These are phyloP conservation scores for Drepanosiphum platanoidis DNA, from an alignment of 2,888 invertebrate species.

Conservation along the genomic window DNA sequence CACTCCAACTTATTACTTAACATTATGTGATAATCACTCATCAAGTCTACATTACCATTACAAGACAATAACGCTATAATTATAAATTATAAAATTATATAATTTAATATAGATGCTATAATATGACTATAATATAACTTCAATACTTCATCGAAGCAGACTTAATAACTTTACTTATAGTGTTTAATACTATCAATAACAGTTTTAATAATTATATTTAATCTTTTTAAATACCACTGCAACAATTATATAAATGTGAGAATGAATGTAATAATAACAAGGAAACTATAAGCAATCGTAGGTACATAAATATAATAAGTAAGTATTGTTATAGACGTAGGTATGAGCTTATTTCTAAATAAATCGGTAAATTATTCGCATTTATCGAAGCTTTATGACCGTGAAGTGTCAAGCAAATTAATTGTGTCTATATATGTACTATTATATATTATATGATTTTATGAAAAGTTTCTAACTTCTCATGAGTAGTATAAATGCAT, in stretches of 20 bases:
- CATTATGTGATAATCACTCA: no score
- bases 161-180: conserved; percentile 5
- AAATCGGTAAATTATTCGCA: conserved; percentile 28
- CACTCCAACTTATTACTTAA: no score
- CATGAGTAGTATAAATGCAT: neutral
- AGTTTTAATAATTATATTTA: conserved; percentile 18
- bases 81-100: conserved; percentile 2
- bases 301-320: neutral
- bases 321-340: conserved; percentile 1
- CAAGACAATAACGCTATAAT: conserved; percentile 4
- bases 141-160: neutral
- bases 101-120: neutral
- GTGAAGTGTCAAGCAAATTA: conserved; percentile 31
- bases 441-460: neutral
- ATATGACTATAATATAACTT: conserved; percentile 12
- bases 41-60: no score
- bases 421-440: neutral
- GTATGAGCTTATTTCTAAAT: neutral
- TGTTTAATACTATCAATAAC: neutral
- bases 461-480: neutral
- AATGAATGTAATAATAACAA: conserved; percentile 19
- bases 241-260: conserved; percentile 17
- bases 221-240: conserved; percentile 5
- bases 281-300: conserved; percentile 21
- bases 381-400: conserved; percentile 9